These are phyloP conservation scores for Labroides dimidiatus DNA, from an alignment of 2,797 vertebrate genomes.

Conservation along the genomic window DNA sequence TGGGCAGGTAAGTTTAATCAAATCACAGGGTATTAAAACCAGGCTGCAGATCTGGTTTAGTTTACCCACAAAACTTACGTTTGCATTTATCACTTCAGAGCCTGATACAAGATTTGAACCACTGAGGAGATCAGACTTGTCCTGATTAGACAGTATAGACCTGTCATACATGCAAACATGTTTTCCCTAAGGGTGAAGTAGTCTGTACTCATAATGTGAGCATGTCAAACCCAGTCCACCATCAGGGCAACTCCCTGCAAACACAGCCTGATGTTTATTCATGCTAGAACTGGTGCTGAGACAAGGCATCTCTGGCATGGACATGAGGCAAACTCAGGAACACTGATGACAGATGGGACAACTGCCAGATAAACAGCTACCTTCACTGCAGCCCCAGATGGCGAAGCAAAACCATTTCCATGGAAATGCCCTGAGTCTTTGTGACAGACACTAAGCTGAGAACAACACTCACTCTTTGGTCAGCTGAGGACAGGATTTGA, in stretches of 20 bases:
- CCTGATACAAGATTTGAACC: constrained; percentile 24
- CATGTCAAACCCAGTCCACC: constrained; percentile 23
- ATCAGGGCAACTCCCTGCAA: constrained; percentile 13
- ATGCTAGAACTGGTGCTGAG: constrained; percentile 6
- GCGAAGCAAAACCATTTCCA: constrained; percentile 27
- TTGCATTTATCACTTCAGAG: constrained; percentile 26
- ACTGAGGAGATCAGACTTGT: constrained; percentile 1
- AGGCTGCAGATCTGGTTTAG: constrained; percentile 6
- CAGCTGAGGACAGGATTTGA: constrained; percentile 95
- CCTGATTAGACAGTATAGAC: neutral
- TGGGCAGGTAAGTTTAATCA: neutral
- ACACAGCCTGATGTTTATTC: constrained; percentile 38
- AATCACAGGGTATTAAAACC: neutral
- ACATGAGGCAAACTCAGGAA: constrained; percentile 31
- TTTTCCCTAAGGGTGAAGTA: neutral
- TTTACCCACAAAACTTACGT: constrained; percentile 3
- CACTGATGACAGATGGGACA: constrained; percentile 52
- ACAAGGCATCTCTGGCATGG: constrained; percentile 26
- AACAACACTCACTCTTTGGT: constrained; percentile 95
- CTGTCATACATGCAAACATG: constrained; percentile 34
- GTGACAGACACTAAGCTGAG: constrained; percentile 53
- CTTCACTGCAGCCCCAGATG: constrained; percentile 48
- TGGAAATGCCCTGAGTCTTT: constrained; percentile 38
- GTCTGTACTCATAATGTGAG: constrained; percentile 27
- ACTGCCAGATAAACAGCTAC: constrained; percentile 40